Evolutionary conservation across 2,888 invertebrate genomes (phyloP).

Genomic region (Cantharis nigra): DNA sequence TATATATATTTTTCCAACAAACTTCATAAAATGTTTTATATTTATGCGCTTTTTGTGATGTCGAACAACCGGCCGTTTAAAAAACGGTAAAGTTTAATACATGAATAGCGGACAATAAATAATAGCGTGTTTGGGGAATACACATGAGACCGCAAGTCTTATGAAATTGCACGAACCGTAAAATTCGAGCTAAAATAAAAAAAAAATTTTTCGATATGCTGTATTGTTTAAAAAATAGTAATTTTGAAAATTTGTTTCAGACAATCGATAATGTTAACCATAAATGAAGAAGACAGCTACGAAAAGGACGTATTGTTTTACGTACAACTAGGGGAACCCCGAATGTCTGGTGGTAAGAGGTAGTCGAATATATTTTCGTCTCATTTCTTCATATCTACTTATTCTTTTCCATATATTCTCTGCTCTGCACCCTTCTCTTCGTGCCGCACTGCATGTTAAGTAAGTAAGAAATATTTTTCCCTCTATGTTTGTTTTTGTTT

Average conservation of each 20-base stretch:
- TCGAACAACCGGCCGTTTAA: background rate
- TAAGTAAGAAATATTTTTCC: slow-evolving; percentile 46
- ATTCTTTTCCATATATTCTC: slow-evolving; percentile 34
- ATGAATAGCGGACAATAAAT: background rate
- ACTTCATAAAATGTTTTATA: background rate
- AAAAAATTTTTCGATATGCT: background rate
- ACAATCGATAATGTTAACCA: slow-evolving; percentile 81
- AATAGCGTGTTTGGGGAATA: background rate
- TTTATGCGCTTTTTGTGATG: background rate
- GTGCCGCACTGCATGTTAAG: slow-evolving; percentile 54
- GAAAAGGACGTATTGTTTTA: slow-evolving; percentile 95
- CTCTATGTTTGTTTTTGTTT: slow-evolving; percentile 7
- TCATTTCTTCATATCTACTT: slow-evolving; percentile 37
- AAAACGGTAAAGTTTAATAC: background rate
- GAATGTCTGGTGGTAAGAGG: slow-evolving; percentile 81
- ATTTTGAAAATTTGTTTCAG: slow-evolving; percentile 65
- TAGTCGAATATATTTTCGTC: slow-evolving; percentile 32
- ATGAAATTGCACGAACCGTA: background rate
- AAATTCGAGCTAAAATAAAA: background rate
- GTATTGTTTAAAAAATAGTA: background rate
- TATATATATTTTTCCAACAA: too few species aligned
- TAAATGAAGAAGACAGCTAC: slow-evolving; percentile 96
- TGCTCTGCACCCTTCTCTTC: slow-evolving; percentile 46
- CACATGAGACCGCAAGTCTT: background rate
- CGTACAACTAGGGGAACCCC: slow-evolving; percentile 89